Base-by-base conservation (phyloP, 1,140 invertebrate genomes). In the Drosophila kurseongensis region DNA sequence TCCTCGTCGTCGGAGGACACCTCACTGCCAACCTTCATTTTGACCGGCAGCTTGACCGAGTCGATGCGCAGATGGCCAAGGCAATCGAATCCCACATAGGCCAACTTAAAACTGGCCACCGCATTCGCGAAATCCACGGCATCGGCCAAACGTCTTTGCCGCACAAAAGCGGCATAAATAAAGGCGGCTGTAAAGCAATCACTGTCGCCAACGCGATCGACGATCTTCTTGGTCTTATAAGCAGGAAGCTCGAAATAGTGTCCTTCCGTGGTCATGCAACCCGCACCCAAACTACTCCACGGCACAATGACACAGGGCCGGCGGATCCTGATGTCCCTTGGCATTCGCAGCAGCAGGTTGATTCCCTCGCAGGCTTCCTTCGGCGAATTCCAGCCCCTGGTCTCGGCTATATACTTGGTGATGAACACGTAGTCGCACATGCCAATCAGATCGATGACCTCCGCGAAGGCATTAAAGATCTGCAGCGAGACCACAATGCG, bases 181-280 rank as follows among this genome's bases (percentile, higher is more conserved):
- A 93, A 93, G 3, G 93, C 93, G 5, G 94, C 94, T 29, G 93
- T 93, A 79, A 96, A 96, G 5, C 94, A 95, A 67, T 96, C 95
- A 6, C 94, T 94, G 42, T 94, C 94, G 27, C 96, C 96, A 3
- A 96, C 90, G 1, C 95, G 95, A 71, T 96, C 96, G 0, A 95
- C 91, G 5, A 96, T 91, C 65, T 92, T 92, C 1, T 79, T 63
- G 0, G 58, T 23, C 36, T 93, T 93, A 80, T 93, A 94, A 10
- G 94, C 93, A 54, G 94, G 92, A 65, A 93, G 92, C 38, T 93
- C 92, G 3, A 29, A 52, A 13, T 94, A 92, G 16, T 93, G 81
- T 4, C 86, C 82, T 4, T 93, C 92, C 55, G 92, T 84, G 62
- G 91, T 92, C 67, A 93, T 91, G 12, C 94, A 94, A 66, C 93